Conservation (phyloP, 2,797 vertebrate species). For the Enteromius afrohamiltoni region DNA sequence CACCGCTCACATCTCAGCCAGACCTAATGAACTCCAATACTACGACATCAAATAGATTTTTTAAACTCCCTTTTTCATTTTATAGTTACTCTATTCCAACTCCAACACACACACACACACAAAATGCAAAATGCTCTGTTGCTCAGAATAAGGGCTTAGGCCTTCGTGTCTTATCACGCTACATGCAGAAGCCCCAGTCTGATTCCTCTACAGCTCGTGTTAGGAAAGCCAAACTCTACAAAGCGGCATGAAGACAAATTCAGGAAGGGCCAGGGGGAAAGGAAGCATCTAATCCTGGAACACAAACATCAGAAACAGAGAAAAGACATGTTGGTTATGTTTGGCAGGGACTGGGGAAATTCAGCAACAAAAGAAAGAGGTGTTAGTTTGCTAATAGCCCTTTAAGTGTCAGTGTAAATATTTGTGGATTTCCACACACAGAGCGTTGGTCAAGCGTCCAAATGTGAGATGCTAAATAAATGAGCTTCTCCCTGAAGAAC, state of each 20-base stretch:
- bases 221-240: slow-evolving; percentile 32
- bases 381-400: slow-evolving; percentile 45
- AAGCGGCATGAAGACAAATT: slow-evolving; percentile 33
- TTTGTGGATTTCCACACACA: slow-evolving; percentile 29
- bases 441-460: slow-evolving; percentile 43
- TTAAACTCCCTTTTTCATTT: slow-evolving; percentile 65
- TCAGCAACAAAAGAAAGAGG: slow-evolving; percentile 45
- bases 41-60: slow-evolving; percentile 59
- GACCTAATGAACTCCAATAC: slow-evolving; percentile 60
- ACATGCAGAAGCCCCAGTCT: slow-evolving; percentile 29
- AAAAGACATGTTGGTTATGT: slow-evolving; percentile 39
- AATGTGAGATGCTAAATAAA: slow-evolving; percentile 44
- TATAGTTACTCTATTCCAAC: slow-evolving; percentile 50
- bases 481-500: slow-evolving; percentile 28
- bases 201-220: slow-evolving; percentile 23
- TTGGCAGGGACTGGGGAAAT: slow-evolving; percentile 35
- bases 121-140: slow-evolving; percentile 63
- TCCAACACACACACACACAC: slow-evolving; percentile 49
- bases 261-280: slow-evolving; percentile 23
- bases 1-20: slow-evolving; percentile 58
- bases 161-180: slow-evolving; percentile 61
- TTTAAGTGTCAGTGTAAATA: slow-evolving; percentile 40
- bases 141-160: slow-evolving; percentile 41
- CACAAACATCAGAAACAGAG: slow-evolving; percentile 46
- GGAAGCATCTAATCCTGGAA: slow-evolving; percentile 45